A percentile compares a stretch with the other conserved stretches of the same genome.
Conservation (phyloP, 1,140 invertebrate species). For the Dinoponera quadriceps region DNA sequence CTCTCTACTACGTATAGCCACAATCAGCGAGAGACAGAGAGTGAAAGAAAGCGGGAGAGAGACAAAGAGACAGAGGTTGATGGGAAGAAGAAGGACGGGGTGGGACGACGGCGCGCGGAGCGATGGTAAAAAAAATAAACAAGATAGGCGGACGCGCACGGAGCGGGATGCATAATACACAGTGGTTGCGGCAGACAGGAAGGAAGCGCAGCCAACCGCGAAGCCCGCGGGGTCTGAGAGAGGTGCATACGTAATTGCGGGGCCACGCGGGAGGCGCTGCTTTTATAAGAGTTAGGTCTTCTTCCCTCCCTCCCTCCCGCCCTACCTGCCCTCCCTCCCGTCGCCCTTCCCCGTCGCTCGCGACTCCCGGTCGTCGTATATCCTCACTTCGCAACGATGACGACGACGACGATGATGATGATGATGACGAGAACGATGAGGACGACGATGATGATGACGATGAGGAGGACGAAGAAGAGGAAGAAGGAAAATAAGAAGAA, state of each 20-base stretch:
- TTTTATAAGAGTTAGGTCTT: constrained; percentile 60
- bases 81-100: neutral
- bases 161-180: constrained; percentile 70
- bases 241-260: constrained; percentile 83
- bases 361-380: constrained; percentile 7
- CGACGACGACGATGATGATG: constrained; percentile 11
- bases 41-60: neutral
- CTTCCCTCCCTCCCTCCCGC: neutral
- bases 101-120: neutral
- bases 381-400: neutral
- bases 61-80: too few species aligned
- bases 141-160: constrained; percentile 66
- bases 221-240: constrained; percentile 81
- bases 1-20: too few species aligned
- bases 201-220: constrained; percentile 85
- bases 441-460: neutral
- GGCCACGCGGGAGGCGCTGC: constrained; percentile 76
- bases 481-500: neutral
- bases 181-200: constrained; percentile 83
- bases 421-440: constrained; percentile 34
- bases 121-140: constrained; percentile 61
- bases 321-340: neutral
- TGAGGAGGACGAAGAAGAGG: neutral
- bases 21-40: neutral
- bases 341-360: neutral